A percentile compares a stretch with the other conserved stretches of the same genome.
These are phyloP conservation scores for Seira musarum DNA, from an alignment of 2,888 invertebrate species.

Conservation along the genomic window DNA sequence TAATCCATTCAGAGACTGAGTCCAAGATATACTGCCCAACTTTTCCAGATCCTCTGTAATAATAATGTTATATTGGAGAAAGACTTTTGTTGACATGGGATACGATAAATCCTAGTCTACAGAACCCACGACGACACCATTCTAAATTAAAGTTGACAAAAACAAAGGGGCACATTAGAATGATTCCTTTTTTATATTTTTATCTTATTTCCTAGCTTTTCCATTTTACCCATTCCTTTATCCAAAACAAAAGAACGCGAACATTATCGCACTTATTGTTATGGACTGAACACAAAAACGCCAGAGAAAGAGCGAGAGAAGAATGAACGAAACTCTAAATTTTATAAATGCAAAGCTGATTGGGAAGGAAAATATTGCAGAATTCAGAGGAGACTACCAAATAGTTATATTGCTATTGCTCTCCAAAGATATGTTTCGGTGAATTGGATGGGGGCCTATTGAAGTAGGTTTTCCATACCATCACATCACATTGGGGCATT, in stretches of 20 bases:
- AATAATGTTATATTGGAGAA: slow-evolving; percentile 39
- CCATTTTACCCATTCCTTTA: slow-evolving; percentile 40
- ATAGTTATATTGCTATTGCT: slow-evolving; percentile 9
- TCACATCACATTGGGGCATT: no score
- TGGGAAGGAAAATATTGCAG: slow-evolving; percentile 49
- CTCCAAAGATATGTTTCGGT: slow-evolving; percentile 17
- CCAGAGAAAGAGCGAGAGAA: neutral
- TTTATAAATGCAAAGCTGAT: slow-evolving; percentile 30
- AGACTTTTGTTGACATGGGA: slow-evolving; percentile 30
- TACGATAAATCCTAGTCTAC: slow-evolving; percentile 55
- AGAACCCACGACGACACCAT: slow-evolving; percentile 57
- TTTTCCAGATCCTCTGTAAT: slow-evolving; percentile 21
- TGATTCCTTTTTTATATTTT: slow-evolving; percentile 43
- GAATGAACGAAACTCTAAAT: slow-evolving; percentile 24
- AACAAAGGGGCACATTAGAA: slow-evolving; percentile 52
- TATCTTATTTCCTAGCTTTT: slow-evolving; percentile 20
- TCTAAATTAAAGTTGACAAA: slow-evolving; percentile 62
- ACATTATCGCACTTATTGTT: slow-evolving; percentile 44
- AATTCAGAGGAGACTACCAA: slow-evolving; percentile 37
- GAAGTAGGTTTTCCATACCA: no score
- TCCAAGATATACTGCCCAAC: slow-evolving; percentile 4
- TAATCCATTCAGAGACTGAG: slow-evolving; percentile 42
- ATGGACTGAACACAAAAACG: slow-evolving; percentile 31
- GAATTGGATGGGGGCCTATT: no score
- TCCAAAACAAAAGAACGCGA: slow-evolving; percentile 29